Evolutionary conservation across 37 sponge, comb jelly and placozoan species (phyloP).

Genomic region (Ephydatia muelleri): DNA sequence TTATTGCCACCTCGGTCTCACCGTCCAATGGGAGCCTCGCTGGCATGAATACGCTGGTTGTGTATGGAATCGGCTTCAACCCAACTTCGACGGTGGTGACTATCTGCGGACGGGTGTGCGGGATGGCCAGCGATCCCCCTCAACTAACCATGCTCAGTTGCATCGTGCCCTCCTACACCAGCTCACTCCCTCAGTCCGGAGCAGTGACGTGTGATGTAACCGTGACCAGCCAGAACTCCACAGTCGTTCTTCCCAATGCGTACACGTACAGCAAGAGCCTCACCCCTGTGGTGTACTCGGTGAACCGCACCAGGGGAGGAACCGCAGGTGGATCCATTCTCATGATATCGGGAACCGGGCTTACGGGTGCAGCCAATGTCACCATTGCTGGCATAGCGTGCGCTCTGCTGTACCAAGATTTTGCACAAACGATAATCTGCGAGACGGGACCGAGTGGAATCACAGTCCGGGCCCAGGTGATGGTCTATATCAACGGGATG

Average conservation of each 20-base stretch:
- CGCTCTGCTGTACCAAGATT: conserved; percentile 30
- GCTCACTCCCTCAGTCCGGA: neutral
- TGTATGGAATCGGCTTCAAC: conserved; percentile 69
- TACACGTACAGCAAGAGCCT: conserved; percentile 58
- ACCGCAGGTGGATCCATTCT: conserved; percentile 85
- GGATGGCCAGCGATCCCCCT: conserved; percentile 8
- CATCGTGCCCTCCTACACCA: conserved; percentile 44
- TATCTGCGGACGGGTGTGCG: conserved; percentile 55
- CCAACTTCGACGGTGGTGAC: conserved; percentile 38
- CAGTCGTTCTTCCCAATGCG: conserved; percentile 1
- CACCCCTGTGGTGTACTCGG: conserved; percentile 64
- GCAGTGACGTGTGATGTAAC: conserved; percentile 36
- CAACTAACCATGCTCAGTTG: conserved; percentile 35
- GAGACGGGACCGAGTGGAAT: conserved; percentile 60
- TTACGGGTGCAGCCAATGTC: conserved; percentile 56
- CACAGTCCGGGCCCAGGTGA: conserved; percentile 61
- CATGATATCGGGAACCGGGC: conserved; percentile 64
- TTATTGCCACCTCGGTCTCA: conserved; percentile 25
- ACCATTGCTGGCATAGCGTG: conserved; percentile 74
- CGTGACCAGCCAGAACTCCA: conserved; percentile 13
- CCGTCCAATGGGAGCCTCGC: conserved; percentile 59
- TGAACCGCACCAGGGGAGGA: conserved; percentile 84
- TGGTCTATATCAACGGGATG: conserved; percentile 69
- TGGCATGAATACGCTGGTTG: conserved; percentile 37
- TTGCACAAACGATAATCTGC: conserved; percentile 68